A percentile compares a stretch with the other conserved stretches of the same genome.
phyloP scores from a whole-genome alignment of 1,140 invertebrate genomes.

The Brachionus asplanchnoidis region DNA sequence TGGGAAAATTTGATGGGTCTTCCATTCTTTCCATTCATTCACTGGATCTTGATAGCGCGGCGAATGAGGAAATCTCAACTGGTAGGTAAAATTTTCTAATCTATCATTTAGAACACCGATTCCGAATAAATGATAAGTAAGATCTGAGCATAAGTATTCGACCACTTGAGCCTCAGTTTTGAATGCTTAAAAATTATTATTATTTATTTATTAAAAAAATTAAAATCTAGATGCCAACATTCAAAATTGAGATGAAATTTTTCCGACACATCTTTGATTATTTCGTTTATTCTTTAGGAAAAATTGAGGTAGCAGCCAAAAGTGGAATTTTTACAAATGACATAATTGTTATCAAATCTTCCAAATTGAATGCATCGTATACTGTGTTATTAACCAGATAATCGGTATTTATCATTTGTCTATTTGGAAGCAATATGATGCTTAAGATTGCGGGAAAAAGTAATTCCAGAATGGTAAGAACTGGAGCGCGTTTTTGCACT shows the following conservation, averaged over 20 bases:
- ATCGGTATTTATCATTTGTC: conserved; percentile 46
- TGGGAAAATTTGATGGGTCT: conserved; percentile 65
- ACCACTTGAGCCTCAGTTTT: conserved; percentile 53
- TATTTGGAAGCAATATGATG: conserved; percentile 49
- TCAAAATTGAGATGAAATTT: conserved; percentile 43
- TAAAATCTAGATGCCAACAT: neutral
- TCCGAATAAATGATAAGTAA: conserved; percentile 49
- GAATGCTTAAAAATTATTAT: conserved; percentile 48
- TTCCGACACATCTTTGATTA: conserved; percentile 46
- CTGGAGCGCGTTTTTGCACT: conserved; percentile 48
- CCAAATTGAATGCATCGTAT: conserved; percentile 47
- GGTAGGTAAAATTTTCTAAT: conserved; percentile 54
- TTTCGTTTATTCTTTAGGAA: conserved; percentile 41
- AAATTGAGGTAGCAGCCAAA: conserved; percentile 49
- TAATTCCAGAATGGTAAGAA: conserved; percentile 49
- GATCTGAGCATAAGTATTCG: conserved; percentile 49
- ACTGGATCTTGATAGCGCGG: conserved; percentile 57
- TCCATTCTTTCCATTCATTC: conserved; percentile 61
- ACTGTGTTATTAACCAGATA: conserved; percentile 44
- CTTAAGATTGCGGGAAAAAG: conserved; percentile 49
- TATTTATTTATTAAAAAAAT: no score
- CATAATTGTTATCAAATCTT: conserved; percentile 45
- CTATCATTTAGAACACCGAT: conserved; percentile 50
- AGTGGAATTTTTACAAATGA: conserved; percentile 42
- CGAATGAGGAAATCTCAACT: conserved; percentile 63